Evolutionary conservation across 1,140 invertebrate species (phyloP), one percentile per base, ranked within the genome.

Genomic region (Drosophila gunungcola): DNA sequence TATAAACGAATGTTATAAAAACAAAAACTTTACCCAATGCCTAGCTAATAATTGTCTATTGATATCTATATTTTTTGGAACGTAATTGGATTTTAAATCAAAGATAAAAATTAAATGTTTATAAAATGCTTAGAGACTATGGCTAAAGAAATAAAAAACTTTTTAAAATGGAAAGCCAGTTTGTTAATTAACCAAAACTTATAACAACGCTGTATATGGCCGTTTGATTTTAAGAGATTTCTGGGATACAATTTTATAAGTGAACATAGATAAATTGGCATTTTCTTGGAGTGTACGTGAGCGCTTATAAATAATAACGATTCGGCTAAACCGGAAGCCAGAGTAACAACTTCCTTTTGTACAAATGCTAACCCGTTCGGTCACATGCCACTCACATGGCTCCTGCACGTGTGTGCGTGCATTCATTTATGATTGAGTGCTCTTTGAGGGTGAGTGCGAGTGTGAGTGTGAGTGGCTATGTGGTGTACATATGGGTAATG

Each of bases 331-430:
- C 84, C 83, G 83, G 83, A 88, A 74, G 80, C 80, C 76, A 61
- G 64, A 88, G 86, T 88, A 88, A 88, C 84, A 88, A 88, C 84
- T 88, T 88, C 83, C 83, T 89, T 88, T 89, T 80, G 83, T 88
- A 70, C 63, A 58, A 88, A 88, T 86, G 83, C 79, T 76, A 74
- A 76, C 73, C 79, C 74, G 57, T 81, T 78, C 65, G 79, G 75
- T 83, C 83, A 86, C 72, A 86, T 88, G 78, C 83, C 76, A 86
- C 70, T 73, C 62, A 56, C 69, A 58, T 11, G 45, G 62, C 49
- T 27, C 48, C 36, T 82, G 55, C 51, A 54, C 52, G 75, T 83
- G 61, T 82, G 63, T 76, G 55, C 70, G 78, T 56, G 56, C 55
- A 62, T 69, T 68, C 62, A 74, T 81, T 89, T 89, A 83, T 88